These are phyloP conservation scores for Vimba vimba DNA, from an alignment of 2,113 vertebrate species.

Conservation along the genomic window DNA sequence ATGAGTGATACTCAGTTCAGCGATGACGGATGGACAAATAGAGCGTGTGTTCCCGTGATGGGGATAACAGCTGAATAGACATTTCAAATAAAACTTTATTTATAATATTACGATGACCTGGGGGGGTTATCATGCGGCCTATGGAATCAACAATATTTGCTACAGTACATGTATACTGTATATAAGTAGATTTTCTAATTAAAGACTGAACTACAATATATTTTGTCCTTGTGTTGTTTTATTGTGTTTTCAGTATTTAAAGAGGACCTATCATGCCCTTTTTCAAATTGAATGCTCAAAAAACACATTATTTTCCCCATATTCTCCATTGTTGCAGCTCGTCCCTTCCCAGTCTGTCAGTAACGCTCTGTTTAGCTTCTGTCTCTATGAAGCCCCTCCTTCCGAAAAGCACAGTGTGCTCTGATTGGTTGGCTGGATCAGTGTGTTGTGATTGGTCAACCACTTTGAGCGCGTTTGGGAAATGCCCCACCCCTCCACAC, in stretches of 20 bases:
- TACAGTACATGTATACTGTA: conserved; percentile 54
- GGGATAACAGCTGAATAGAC: conserved; percentile 53
- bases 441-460: no score
- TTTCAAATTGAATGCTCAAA: no score
- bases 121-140: conserved; percentile 29
- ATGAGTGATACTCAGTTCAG: conserved; percentile 28
- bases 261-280: no score
- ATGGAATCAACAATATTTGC: conserved; percentile 54
- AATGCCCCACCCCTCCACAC: no score
- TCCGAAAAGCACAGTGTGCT: no score
- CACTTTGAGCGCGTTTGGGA: no score
- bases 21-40: conserved; percentile 34
- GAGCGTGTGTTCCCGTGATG: conserved; percentile 21
- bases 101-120: conserved; percentile 29
- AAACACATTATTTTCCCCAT: no score
- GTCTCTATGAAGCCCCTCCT: no score
- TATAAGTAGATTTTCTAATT: conserved; percentile 57
- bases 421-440: no score
- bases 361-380: no score
- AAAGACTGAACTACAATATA: conserved; percentile 41
- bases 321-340: no score
- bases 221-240: not conserved
- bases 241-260: not conserved
- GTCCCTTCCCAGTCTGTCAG: no score
- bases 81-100: conserved; percentile 61